Percentiles rank a stretch among this genome's conserved stretches.
Conservation (phyloP, 2,113 vertebrate genomes). For the Redunca redunca region DNA sequence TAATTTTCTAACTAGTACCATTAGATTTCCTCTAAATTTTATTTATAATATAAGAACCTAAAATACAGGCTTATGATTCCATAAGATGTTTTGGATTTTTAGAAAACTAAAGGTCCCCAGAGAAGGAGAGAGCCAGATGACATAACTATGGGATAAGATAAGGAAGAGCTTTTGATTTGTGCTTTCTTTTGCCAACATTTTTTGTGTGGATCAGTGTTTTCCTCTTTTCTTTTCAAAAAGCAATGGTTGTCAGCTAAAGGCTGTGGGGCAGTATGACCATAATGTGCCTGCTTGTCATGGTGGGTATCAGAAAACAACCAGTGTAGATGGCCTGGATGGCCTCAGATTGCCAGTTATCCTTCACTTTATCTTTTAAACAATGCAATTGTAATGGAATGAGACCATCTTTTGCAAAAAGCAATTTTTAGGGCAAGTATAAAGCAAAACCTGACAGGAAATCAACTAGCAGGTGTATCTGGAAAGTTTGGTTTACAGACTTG, state of each 20-base stretch:
- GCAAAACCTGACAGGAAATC: background rate
- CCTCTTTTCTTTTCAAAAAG: background rate
- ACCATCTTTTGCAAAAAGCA: background rate
- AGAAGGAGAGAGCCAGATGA: background rate
- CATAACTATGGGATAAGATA: background rate
- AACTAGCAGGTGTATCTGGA: background rate
- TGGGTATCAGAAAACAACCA: background rate
- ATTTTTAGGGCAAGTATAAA: background rate
- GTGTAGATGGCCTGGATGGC: background rate
- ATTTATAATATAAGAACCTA: background rate
- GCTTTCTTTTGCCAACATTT: background rate
- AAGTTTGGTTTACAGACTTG: background rate
- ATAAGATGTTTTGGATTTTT: background rate
- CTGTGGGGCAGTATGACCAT: background rate
- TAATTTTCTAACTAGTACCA: background rate
- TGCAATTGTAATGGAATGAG: background rate
- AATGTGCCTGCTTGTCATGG: too few species aligned
- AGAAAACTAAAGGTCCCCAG: background rate
- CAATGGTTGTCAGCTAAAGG: background rate
- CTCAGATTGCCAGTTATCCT: background rate
- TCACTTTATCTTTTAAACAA: background rate
- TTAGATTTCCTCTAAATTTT: background rate
- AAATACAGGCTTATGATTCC: background rate
- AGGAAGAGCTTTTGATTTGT: background rate
- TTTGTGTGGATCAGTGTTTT: background rate